Percentiles rank a stretch among this genome's conserved stretches.
Conservation (phyloP, 2,797 vertebrate genomes). For the Bufotes viridis region DNA sequence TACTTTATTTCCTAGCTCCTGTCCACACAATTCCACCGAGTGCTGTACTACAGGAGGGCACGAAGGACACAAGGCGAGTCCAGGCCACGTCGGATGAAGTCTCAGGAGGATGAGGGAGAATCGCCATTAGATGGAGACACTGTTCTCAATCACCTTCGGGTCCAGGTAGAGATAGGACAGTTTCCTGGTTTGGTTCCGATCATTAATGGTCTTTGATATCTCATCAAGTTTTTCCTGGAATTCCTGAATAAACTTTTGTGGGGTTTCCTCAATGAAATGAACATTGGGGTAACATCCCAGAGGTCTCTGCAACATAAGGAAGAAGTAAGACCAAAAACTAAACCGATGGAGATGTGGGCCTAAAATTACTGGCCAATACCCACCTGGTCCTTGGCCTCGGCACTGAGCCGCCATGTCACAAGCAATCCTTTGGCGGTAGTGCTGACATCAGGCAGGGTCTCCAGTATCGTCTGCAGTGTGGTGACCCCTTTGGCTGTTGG, state of each 20-base stretch:
- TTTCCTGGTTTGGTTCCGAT: constrained; percentile 73
- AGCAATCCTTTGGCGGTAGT: constrained; percentile 64
- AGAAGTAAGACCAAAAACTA: not conserved
- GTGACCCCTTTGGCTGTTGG: constrained; percentile 75
- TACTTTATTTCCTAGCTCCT: not conserved
- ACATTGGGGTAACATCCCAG: constrained; percentile 78
- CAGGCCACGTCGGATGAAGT: not conserved
- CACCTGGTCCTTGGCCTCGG: constrained; percentile 72
- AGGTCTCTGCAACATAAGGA: constrained; percentile 70
- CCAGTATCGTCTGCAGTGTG: constrained; percentile 71
- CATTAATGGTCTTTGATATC: constrained; percentile 73
- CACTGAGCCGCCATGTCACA: constrained; percentile 66
- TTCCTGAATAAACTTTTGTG: constrained; percentile 69
- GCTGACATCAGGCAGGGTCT: constrained; percentile 75
- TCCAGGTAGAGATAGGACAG: constrained; percentile 78
- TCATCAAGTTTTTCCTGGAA: constrained; percentile 74
- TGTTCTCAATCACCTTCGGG: constrained; percentile 78
- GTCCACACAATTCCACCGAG: not conserved
- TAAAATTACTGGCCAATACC: constrained; percentile 20
- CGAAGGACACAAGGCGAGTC: not conserved
- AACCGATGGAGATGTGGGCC: too few relatives aligned
- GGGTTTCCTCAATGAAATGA: constrained; percentile 73
- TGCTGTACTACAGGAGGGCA: not conserved
- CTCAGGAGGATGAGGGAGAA: not conserved
- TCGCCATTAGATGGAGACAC: constrained; percentile 75